Evolutionary conservation across 2,113 vertebrate genomes (phyloP), one percentile per base, ranked within the genome.

Genomic region (Hippocampus abdominalis): DNA sequence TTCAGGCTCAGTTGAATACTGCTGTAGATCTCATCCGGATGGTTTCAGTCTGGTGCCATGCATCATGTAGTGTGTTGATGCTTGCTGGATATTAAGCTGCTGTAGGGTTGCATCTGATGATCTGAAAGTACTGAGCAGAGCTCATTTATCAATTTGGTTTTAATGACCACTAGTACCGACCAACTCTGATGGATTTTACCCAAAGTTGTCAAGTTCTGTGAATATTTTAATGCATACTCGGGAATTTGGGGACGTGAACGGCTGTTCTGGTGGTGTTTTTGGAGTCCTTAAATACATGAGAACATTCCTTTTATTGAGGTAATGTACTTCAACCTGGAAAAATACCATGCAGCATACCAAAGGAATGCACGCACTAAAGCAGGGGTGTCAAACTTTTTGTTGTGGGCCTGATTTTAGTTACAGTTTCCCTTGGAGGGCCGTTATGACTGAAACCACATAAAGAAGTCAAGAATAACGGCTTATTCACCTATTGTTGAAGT

Each of bases 311-410:
- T 64, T 63, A 65, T 51, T 78, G 40, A 71, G 68, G 68, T 66
- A 57, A 63, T 82, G 70, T 63, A 60, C 66, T 72, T 51, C 18
- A 69, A 69, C 73, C 66, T 85, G 80, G 81, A 76, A 42, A 49
- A 75, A 69, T 73, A 71, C 78, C 75, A 29, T 29, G 48, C 74
- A 77, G 67, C 74, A 61, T 68, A 57, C 69, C 68, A 53, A 66
- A 69, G 87, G 78, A 88, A 84, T 84, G 78, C 69, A 62, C 72
- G 73, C 13, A 39, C 44, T 49, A 54, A 78, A 36, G 5, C 5
- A 36, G 32, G 32, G 32, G 32, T 36, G 32, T 36, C 32, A 36
- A 36, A 36, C 32, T 36, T 36, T 32, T 36, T 36, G 32, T 36
- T 5, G 5, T 36, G 32, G 32, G 32, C 32, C 32, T 36, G 32